Evolutionary conservation across 2,888 invertebrate genomes (phyloP).

Genomic region (Epinotia demarniana): DNA sequence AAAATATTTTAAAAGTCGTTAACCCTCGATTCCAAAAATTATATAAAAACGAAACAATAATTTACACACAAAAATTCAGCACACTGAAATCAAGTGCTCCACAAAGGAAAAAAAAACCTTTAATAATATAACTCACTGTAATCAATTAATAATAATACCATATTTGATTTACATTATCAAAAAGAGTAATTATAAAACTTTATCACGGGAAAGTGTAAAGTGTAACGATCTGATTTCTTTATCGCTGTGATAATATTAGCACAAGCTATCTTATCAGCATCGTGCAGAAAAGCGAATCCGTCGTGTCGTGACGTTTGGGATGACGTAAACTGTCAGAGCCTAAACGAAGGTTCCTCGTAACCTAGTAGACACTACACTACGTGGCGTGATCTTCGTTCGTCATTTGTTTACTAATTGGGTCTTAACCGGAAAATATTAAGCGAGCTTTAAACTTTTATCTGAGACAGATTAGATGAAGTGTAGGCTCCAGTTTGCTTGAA

Average conservation of each 20-base stretch:
- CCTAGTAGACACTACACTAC: constrained; percentile 36
- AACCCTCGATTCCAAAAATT: no score
- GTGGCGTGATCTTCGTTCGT: constrained; percentile 38
- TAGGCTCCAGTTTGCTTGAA: not conserved
- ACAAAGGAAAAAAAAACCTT: no score
- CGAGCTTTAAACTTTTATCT: constrained; percentile 20
- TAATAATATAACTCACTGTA: not conserved
- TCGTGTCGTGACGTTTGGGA: constrained; percentile 64
- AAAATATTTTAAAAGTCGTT: no score
- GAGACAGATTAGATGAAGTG: not conserved
- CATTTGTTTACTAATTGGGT: constrained; percentile 35
- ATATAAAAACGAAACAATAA: no score
- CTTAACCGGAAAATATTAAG: constrained; percentile 11
- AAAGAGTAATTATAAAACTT: constrained; percentile 66
- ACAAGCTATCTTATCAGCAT: constrained; percentile 67
- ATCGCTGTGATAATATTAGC: constrained; percentile 74
- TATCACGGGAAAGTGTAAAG: constrained; percentile 76
- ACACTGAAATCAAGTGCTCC: no score
- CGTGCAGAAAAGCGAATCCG: constrained; percentile 70
- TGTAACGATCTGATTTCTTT: constrained; percentile 77
- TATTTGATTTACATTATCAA: constrained; percentile 60
- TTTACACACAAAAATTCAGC: no score
- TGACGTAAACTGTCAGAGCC: constrained; percentile 69
- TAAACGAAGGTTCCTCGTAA: constrained; percentile 48
- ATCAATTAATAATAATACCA: constrained; percentile 48